These are phyloP conservation scores for Tanypteryx hageni DNA, from an alignment of 2,888 invertebrate genomes.

Conservation along the genomic window DNA sequence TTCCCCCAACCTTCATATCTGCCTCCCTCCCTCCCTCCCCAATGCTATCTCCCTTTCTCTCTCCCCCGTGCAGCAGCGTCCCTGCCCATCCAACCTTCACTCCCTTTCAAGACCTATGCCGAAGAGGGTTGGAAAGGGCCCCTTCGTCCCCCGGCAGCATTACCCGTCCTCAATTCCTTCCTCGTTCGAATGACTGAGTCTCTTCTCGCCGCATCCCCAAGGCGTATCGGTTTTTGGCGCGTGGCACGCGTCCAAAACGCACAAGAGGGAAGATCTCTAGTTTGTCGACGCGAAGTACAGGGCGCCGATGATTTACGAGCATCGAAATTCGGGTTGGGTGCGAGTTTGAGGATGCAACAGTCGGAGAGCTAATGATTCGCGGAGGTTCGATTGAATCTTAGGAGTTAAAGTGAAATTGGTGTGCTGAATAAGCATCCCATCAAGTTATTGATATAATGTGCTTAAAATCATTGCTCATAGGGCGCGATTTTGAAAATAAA, in stretches of 20 bases:
- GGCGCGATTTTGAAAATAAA: too few species aligned
- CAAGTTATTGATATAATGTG: too few species aligned
- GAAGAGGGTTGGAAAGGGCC: background rate
- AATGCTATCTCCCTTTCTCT: background rate
- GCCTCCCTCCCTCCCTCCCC: background rate
- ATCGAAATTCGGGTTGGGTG: background rate
- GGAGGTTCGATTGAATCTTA: too few species aligned
- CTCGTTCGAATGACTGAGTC: background rate
- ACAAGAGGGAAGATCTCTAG: background rate
- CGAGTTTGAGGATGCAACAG: too few species aligned
- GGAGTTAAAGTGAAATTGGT: too few species aligned
- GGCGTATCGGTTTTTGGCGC: background rate
- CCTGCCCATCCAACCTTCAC: background rate
- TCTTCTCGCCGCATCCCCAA: background rate
- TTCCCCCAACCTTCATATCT: background rate
- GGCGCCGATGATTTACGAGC: background rate
- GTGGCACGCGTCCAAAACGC: conserved; percentile 48
- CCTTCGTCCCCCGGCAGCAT: background rate
- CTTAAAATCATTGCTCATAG: too few species aligned
- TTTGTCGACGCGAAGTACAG: conserved; percentile 17
- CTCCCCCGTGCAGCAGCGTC: background rate
- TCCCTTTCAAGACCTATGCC: background rate
- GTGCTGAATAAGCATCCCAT: too few species aligned
- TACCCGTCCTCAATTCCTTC: background rate
- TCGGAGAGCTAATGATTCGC: too few species aligned